phyloP scores from a whole-genome alignment of 2,888 invertebrate species.

The Hipparchia semele region DNA sequence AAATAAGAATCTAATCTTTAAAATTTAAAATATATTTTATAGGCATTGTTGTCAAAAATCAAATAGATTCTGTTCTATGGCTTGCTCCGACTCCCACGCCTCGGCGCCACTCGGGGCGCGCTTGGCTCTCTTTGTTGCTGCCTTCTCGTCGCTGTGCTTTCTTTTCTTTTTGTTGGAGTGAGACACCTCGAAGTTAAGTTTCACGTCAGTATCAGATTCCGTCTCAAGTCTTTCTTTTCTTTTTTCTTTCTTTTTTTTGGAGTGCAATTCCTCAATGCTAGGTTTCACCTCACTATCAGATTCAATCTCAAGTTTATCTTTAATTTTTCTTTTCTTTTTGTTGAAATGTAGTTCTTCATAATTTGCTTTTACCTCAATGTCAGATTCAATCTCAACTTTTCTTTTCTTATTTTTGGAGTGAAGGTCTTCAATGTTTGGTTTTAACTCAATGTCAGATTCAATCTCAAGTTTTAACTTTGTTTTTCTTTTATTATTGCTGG shows the following conservation, averaged over 20 bases:
- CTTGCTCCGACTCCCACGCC: constrained; percentile 69
- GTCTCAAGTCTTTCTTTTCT: background rate
- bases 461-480: background rate
- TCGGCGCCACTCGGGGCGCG: constrained; percentile 53
- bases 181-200: background rate
- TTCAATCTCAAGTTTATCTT: background rate
- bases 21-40: constrained; percentile 9
- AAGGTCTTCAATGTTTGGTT: background rate
- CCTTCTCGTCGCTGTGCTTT: background rate
- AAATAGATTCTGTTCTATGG: constrained; percentile 71
- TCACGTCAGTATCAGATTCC: background rate
- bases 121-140: constrained; percentile 47
- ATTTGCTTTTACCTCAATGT: constrained; percentile 23
- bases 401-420: background rate
- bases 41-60: constrained; percentile 53
- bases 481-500: constrained; percentile 1
- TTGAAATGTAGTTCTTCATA: background rate
- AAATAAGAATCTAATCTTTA: background rate
- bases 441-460: background rate
- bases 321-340: background rate
- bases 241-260: constrained; percentile 55
- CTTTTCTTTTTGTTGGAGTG: constrained; percentile 7
- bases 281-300: background rate
- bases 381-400: background rate
- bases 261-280: background rate